A percentile compares a stretch with the other conserved stretches of the same genome.
These are phyloP conservation scores for Ctenomys sociabilis DNA, from an alignment of 2,113 vertebrate genomes.

Conservation along the genomic window DNA sequence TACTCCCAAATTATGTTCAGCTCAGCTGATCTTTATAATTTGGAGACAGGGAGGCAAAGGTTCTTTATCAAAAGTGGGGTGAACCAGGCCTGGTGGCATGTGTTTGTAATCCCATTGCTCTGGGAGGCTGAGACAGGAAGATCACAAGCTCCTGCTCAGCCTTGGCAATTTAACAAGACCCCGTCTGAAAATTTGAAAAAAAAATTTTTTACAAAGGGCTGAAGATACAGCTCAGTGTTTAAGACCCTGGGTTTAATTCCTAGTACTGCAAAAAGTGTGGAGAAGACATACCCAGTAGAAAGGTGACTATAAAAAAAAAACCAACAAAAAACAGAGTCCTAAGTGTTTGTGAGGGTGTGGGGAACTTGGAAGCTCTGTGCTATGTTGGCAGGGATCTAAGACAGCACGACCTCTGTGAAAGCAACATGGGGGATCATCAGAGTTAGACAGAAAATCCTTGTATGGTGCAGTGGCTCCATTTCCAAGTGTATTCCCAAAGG, in stretches of 20 bases:
- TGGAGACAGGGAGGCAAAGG: not conserved
- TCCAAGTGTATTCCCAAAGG: not conserved
- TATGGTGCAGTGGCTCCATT: not conserved
- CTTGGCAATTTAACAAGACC: not conserved
- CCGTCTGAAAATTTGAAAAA: not conserved
- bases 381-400: accelerated
- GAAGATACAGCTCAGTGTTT: not conserved
- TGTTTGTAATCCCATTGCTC: not conserved
- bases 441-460: not conserved
- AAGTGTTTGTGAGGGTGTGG: too few relatives aligned
- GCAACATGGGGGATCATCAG: not conserved
- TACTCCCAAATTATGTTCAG: not conserved
- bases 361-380: not conserved
- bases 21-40: not conserved
- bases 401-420: not conserved
- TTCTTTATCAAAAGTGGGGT: not conserved
- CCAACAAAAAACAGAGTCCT: too few relatives aligned
- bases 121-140: not conserved
- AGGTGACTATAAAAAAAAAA: not conserved
- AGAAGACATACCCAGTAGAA: not conserved
- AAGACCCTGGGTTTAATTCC: not conserved
- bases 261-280: not conserved
- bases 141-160: not conserved
- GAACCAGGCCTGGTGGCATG: not conserved
- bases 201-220: not conserved